These are phyloP conservation scores for Ceratosolen solmsi DNA, from an alignment of 1,140 invertebrate species.

Conservation along the genomic window DNA sequence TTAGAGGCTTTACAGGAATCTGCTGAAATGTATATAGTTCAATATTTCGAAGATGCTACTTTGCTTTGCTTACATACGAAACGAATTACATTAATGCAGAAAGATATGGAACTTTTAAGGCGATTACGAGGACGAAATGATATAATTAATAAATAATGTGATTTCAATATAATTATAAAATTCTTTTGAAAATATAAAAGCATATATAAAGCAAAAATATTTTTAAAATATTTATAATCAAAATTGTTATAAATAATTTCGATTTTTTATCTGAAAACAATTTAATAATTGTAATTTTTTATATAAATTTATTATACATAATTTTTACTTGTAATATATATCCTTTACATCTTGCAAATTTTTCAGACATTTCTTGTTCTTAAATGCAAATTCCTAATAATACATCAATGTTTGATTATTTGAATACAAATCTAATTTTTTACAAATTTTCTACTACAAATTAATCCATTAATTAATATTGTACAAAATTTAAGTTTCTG, in stretches of 20 bases:
- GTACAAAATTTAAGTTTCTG: too few species aligned
- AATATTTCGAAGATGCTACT: slow-evolving; percentile 84
- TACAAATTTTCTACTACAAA: too few species aligned
- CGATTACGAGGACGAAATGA: slow-evolving; percentile 67
- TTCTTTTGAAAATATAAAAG: not conserved
- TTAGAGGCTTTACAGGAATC: slow-evolving; percentile 79
- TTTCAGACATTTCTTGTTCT: too few species aligned
- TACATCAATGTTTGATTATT: too few species aligned
- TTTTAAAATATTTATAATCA: too few species aligned
- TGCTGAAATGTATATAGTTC: slow-evolving; percentile 82
- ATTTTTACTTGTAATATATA: not conserved
- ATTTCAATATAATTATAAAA: not conserved
- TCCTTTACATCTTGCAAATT: too few species aligned
- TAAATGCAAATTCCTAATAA: too few species aligned
- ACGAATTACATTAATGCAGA: slow-evolving; percentile 83
- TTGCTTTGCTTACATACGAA: slow-evolving; percentile 82
- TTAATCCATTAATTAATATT: too few species aligned
- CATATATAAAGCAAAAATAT: not conserved
- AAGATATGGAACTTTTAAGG: slow-evolving; percentile 75
- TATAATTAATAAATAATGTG: slow-evolving; percentile 37
- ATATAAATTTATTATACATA: not conserved
- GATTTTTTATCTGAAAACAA: too few species aligned
- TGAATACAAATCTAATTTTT: too few species aligned
- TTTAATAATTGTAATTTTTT: not conserved
- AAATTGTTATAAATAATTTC: too few species aligned